Conservation (phyloP, 2,888 invertebrate genomes). For the Cactoblastis cactorum region DNA sequence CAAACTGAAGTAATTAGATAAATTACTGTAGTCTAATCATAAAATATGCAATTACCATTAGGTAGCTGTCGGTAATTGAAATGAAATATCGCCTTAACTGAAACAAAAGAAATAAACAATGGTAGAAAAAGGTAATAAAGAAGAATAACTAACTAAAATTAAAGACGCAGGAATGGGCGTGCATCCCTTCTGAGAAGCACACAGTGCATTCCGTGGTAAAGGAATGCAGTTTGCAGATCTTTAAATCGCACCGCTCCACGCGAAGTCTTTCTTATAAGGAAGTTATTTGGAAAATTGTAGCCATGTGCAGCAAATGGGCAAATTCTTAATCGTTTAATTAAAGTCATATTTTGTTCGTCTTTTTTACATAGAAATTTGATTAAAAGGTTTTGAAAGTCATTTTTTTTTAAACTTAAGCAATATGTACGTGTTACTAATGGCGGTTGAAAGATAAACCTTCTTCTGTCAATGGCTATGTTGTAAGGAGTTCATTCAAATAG, state of each 20-base stretch:
- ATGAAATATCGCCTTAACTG: background rate
- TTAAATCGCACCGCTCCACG: constrained; percentile 10
- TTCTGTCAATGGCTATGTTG: no score
- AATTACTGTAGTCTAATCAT: no score
- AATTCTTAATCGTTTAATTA: background rate
- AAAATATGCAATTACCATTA: no score
- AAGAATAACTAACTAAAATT: constrained; percentile 40
- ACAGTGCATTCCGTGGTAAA: constrained; percentile 19
- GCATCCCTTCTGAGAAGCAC: constrained; percentile 19
- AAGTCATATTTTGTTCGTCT: no score
- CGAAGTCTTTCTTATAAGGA: constrained; percentile 16
- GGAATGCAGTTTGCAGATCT: constrained; percentile 15
- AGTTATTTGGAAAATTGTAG: constrained; percentile 16
- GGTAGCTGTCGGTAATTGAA: no score
- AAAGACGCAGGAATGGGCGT: constrained; percentile 38
- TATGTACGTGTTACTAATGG: no score
- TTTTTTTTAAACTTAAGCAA: no score
- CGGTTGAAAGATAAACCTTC: no score
- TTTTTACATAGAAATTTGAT: no score
- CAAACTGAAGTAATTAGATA: no score
- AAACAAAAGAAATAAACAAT: background rate
- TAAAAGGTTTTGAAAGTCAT: no score
- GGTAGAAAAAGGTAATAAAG: constrained; percentile 27
- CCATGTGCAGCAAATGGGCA: background rate
- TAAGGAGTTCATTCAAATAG: background rate